Percentiles rank a stretch among this genome's conserved stretches.
These are phyloP conservation scores for Anolis sagrei DNA, from an alignment of 2,113 vertebrate species.

Conservation along the genomic window DNA sequence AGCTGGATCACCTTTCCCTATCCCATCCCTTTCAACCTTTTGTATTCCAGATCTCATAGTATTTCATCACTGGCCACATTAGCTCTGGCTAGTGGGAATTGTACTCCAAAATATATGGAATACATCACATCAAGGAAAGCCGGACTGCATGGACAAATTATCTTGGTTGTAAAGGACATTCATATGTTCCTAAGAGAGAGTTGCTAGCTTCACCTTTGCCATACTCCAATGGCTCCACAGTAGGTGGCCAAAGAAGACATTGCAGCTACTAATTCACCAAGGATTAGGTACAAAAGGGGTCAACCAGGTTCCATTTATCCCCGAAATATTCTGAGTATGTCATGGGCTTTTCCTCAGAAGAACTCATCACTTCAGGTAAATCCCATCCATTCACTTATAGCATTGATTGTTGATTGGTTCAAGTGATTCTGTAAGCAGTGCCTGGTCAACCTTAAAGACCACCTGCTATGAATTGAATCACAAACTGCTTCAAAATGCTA, in stretches of 20 bases:
- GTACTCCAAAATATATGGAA: not conserved
- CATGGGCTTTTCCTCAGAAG: not conserved
- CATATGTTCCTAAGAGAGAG: not conserved
- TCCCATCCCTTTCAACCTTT: not conserved
- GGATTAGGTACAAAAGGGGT: not conserved
- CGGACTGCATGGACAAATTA: not conserved
- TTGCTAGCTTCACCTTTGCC: not conserved
- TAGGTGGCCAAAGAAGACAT: not conserved
- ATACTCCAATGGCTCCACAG: not conserved
- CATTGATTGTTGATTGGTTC: not conserved
- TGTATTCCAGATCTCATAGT: not conserved
- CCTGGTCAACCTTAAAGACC: not conserved
- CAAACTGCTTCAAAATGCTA: not conserved
- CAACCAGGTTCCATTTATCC: not conserved
- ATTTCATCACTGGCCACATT: not conserved
- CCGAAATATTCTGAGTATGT: not conserved
- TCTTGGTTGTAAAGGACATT: not conserved
- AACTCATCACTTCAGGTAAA: not conserved
- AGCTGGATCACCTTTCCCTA: not conserved
- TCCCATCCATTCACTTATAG: not conserved
- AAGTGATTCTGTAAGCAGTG: not conserved
- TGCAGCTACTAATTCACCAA: not conserved
- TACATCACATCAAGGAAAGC: not conserved
- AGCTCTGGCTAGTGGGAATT: not conserved
- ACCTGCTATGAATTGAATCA: not conserved